phyloP scores from a whole-genome alignment of 2,113 vertebrate genomes.

The Oncorhynchus kisutch region DNA sequence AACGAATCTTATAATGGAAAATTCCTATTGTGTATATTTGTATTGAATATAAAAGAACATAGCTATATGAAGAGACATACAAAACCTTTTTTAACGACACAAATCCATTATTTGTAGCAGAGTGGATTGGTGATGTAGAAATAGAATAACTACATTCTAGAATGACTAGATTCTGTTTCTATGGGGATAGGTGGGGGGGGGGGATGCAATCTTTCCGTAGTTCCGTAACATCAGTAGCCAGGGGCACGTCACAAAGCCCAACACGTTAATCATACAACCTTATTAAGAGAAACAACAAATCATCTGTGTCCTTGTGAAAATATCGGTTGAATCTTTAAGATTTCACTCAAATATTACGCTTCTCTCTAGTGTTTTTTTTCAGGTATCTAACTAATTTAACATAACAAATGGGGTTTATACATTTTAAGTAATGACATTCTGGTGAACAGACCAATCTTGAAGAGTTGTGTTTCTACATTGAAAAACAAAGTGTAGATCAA shows the following conservation, averaged over 20 bases:
- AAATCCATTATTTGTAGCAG: background rate
- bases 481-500: slow-evolving; percentile 51
- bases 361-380: too few species aligned
- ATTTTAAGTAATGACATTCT: slow-evolving; percentile 12
- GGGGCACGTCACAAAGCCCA: background rate
- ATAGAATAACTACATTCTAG: background rate
- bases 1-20: slow-evolving; percentile 67
- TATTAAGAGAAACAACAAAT: background rate
- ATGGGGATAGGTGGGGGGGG: too few species aligned
- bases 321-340: background rate
- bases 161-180: too few species aligned
- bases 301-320: background rate
- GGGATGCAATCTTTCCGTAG: too few species aligned
- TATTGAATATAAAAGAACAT: slow-evolving; percentile 67
- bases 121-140: background rate
- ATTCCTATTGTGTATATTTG: slow-evolving; percentile 69
- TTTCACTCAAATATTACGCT: background rate
- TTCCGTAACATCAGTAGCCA: too few species aligned
- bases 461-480: slow-evolving; percentile 46
- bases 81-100: slow-evolving; percentile 51
- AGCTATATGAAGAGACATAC: slow-evolving; percentile 64
- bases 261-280: background rate
- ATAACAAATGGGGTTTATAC: background rate
- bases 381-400: background rate
- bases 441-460: slow-evolving; percentile 18